Base-by-base conservation (phyloP, 2,888 invertebrate genomes). In the Ecliptopera silaceata region DNA sequence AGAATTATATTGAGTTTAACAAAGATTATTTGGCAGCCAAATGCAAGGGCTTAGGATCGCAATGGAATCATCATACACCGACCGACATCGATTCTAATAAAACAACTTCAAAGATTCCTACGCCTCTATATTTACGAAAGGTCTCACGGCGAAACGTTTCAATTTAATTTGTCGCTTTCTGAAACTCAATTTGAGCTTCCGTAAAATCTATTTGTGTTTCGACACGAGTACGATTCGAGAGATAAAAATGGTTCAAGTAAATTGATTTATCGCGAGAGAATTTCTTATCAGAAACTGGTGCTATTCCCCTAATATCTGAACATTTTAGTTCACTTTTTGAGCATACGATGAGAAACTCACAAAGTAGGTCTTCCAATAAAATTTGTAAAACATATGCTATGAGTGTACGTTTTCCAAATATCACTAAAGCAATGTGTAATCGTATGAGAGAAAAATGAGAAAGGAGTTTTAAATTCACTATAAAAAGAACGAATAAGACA, bases 171-270 rank as follows among this genome's bases (percentile, higher is more conserved):
- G 72, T 73, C 72, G 63, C 66, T 56, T 63, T 62, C 71, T 72
- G 66, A 68, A 74, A 78, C 71, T 69, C 69, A 71, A 80, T 79
- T 79, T 72, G 61, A 70, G 69, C 73, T 65, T 70, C 69, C 66
- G 63, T 63, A 59, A 71, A 71, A 73, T 72, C 71, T 74, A 79
- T 74, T 74, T 75, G 69, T 72, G 61, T 74, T 73, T 71, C 74
- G 60, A 70, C 64, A 74, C 68, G 58, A 59, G 47, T 36, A 41
- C 52, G 71, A 67, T 69, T 34, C 45, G 48, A 53, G 34, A 67
- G 65, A 74, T 64, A 70, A 71, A 73, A 74, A 72, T 67, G 69
- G 56, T 64, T 51, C 59, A 59, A 22, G 57, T 49, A 71, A 75
- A 75, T 77, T 72, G 68, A 78, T 76, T 77, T 74, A 70, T 66